Evolutionary conservation across 2,113 vertebrate genomes (phyloP).

Genomic region (Ctenodactylus gundi): DNA sequence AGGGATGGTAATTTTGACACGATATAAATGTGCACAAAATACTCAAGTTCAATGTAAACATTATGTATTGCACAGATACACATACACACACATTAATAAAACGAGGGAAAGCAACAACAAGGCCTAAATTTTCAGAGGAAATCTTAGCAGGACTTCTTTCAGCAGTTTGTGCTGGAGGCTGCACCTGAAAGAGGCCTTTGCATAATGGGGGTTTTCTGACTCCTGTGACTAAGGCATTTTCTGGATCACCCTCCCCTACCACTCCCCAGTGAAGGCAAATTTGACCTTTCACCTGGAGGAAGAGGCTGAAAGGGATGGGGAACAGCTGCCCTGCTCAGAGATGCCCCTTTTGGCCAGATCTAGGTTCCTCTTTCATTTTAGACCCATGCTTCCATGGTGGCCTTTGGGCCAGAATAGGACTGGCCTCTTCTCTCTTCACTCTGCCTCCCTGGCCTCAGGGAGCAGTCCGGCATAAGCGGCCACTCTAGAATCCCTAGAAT

Average conservation of each 20-base stretch:
- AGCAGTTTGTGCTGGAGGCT: not conserved
- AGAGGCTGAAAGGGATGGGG: not conserved
- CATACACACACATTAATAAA: no score
- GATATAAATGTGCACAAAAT: no score
- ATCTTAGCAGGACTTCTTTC: not conserved
- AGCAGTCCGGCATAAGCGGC: not conserved
- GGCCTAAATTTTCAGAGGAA: not conserved
- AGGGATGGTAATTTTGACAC: no score
- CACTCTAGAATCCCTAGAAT: not conserved
- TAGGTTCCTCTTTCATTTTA: not conserved
- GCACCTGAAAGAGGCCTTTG: no score
- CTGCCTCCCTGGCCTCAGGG: not conserved
- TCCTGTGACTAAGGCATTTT: not conserved
- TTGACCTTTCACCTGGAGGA: not conserved
- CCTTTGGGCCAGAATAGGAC: not conserved
- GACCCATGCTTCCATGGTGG: not conserved
- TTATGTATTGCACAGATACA: no score
- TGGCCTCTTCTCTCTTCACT: not conserved
- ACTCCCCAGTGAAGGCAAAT: not conserved
- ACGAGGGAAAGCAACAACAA: no score
- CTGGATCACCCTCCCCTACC: no score
- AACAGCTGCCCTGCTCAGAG: not conserved
- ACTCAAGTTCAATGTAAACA: no score
- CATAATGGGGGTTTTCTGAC: no score
- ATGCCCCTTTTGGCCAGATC: not conserved